Conservation (phyloP, 2,888 invertebrate species). For the Schizaphis graminum region DNA sequence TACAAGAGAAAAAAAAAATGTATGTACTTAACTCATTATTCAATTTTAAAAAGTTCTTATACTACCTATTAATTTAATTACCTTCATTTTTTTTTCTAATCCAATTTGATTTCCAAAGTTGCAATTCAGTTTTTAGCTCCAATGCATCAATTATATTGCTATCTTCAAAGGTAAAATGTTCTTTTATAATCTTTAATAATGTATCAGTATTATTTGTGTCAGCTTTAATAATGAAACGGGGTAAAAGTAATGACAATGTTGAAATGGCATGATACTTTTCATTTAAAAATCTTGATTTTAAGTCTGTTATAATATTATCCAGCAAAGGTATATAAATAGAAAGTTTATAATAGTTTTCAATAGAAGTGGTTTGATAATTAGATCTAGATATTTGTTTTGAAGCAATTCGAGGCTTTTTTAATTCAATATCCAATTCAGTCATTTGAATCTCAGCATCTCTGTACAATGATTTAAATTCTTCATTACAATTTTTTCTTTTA, state of each 20-base stretch:
- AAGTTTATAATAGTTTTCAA: slow-evolving; percentile 8
- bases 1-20: not conserved
- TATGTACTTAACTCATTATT: not conserved
- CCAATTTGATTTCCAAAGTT: slow-evolving; percentile 8
- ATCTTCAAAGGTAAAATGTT: slow-evolving; percentile 12
- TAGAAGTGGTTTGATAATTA: not conserved
- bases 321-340: not conserved
- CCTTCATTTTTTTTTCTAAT: slow-evolving; percentile 24
- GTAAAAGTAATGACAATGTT: slow-evolving; percentile 22
- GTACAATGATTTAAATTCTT: too few relatives aligned
- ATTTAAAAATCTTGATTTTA: not conserved
- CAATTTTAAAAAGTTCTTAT: not conserved
- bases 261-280: too few relatives aligned
- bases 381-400: too few relatives aligned
- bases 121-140: slow-evolving; percentile 11
- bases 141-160: slow-evolving; percentile 1
- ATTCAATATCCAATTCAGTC: too few relatives aligned
- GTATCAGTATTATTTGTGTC: slow-evolving; percentile 1
- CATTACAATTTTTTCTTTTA: too few relatives aligned
- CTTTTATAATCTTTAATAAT: slow-evolving; percentile 42
- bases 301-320: not conserved
- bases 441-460: too few relatives aligned
- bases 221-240: slow-evolving; percentile 36
- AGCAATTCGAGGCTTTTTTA: too few relatives aligned
- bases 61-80: slow-evolving; percentile 11